A percentile compares a stretch with the other conserved stretches of the same genome.
Evolutionary conservation across 2,797 vertebrate species (phyloP).

Genomic region (Channa striata): DNA sequence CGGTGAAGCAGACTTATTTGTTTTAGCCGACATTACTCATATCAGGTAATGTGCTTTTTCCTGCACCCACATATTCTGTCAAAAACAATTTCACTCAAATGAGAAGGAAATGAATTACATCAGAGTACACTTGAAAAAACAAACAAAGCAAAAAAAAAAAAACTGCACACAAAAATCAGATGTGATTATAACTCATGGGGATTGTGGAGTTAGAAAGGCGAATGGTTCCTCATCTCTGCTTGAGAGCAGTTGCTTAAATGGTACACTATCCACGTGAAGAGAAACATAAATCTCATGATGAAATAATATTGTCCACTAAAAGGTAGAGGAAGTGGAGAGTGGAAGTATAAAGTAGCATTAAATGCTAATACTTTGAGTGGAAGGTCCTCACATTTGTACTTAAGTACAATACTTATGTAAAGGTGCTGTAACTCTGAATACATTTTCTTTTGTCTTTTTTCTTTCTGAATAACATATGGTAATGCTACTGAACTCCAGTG

Average conservation of each 20-base stretch:
- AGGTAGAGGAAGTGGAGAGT: too few species aligned
- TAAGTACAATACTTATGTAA: neutral
- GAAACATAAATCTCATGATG: neutral
- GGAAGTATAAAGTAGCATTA: too few species aligned
- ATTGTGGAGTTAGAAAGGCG: neutral
- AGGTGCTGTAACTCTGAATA: neutral
- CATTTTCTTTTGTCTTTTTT: too few species aligned
- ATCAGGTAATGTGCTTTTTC: conserved; percentile 46
- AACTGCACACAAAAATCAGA: conserved; percentile 20
- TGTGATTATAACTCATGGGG: conserved; percentile 41
- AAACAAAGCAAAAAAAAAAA: conserved; percentile 31
- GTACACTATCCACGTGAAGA: neutral
- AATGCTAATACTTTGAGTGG: too few species aligned
- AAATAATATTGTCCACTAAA: too few species aligned
- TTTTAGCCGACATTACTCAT: conserved; percentile 60
- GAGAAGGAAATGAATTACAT: conserved; percentile 40
- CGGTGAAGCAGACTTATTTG: conserved; percentile 57
- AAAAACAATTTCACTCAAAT: conserved; percentile 46
- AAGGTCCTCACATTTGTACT: neutral
- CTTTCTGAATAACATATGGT: neutral
- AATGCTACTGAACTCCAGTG: neutral
- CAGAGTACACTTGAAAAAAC: conserved; percentile 12
- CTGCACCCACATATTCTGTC: conserved; percentile 50
- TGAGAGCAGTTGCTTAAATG: neutral
- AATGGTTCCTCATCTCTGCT: neutral